Base-by-base conservation (phyloP, 2,113 vertebrate genomes). In the Brachypodius melanocephalos region DNA sequence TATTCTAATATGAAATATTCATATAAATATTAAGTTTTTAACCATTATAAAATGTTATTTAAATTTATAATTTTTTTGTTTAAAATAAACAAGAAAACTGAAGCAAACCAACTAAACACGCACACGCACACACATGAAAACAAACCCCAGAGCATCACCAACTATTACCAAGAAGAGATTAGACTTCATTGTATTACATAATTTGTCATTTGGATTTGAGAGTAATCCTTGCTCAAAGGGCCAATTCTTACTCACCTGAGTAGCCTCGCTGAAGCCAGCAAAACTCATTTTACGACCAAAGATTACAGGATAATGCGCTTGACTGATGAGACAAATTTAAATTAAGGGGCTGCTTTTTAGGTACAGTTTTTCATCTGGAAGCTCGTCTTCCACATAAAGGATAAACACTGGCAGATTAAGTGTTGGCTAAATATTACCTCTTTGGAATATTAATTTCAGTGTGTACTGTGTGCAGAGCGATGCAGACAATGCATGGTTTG, bases 381-480 rank as follows among this genome's bases (percentile, higher is more conserved):
- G 61, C 85, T 95, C 1, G 6, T 94, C 58, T 36, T 55, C 55
- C 52, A 51, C 9, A 18, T 86, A 90, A 76, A 92, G 85, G 93
- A 94, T 91, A 97, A 96, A 95, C 68, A 57, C 45, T 78, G 86
- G 88, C 93, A 95, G 77, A 90, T 76, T 78, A 97, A 97, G 83
- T 97, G 95, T 96, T 97, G 93, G 90, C 55, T 93, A 95, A 97
- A 69, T 89, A 88, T 92, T 76, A 76, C 78, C 77, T 78, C 85
- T 96, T 88, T 42, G 29, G 96, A 94, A 95, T 92, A 97, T 97
- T 95, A 90, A 92, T 95, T 82, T 85, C 71, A 79, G 84, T 59
- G 38, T 94, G 77, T 8, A 54, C 88, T 76, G 63, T 75, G 84
- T 94, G 93, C 88, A 63, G 51, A 84, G 82, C 6, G 9, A 88